These are phyloP conservation scores for Avahi laniger DNA, from an alignment of 2,797 vertebrate genomes.

Conservation along the genomic window DNA sequence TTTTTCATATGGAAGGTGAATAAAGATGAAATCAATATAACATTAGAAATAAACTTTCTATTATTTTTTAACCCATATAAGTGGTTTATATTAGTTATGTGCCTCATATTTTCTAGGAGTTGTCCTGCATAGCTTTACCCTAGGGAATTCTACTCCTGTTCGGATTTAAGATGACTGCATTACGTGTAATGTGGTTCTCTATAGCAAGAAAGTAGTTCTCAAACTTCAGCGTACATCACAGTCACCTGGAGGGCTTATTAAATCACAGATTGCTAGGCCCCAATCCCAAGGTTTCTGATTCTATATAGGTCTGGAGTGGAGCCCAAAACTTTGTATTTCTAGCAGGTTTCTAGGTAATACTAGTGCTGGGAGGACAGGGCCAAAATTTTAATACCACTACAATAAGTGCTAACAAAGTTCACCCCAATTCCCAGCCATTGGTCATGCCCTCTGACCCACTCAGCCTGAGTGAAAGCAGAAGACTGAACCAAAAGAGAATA, in stretches of 20 bases:
- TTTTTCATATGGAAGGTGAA: not conserved
- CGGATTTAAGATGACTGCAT: not conserved
- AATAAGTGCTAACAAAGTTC: not conserved
- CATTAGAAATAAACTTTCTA: not conserved
- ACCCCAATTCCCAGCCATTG: fast-evolving
- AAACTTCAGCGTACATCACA: not conserved
- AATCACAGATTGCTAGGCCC: not conserved
- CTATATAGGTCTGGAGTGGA: not conserved
- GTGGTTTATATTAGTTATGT: not conserved
- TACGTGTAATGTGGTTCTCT: not conserved
- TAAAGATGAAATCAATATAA: not conserved
- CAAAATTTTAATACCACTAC: not conserved
- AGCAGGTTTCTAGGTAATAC: not conserved
- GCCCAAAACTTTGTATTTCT: not conserved
- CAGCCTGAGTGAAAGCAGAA: not conserved
- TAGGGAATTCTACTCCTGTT: not conserved
- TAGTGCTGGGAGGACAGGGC: not conserved
- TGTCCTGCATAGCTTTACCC: not conserved
- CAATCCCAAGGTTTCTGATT: not conserved
- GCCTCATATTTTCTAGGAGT: not conserved
- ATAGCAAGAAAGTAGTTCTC: not conserved
- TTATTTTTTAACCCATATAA: not conserved
- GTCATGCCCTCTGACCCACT: not conserved
- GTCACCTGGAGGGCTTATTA: not conserved
- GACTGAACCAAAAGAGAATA: not conserved